phyloP scores from a whole-genome alignment of 1,140 invertebrate species.

The Cataglyphis hispanica region DNA sequence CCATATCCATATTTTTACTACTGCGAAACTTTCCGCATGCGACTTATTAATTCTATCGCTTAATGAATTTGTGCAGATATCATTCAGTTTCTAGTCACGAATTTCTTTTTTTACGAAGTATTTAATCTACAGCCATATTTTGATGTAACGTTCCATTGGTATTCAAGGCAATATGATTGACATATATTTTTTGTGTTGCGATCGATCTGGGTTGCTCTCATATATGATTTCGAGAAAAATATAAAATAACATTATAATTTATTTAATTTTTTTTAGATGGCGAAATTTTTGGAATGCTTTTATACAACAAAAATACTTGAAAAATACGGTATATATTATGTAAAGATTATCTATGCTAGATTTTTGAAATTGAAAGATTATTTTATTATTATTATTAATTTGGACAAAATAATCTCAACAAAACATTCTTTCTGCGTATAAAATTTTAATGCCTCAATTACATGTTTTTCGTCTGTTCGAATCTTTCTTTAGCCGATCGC shows the following conservation, averaged over 20 bases:
- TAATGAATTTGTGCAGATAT: background rate
- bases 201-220: background rate
- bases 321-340: too few relatives aligned
- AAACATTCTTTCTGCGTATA: background rate
- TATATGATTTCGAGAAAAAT: conserved; percentile 17
- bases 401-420: background rate
- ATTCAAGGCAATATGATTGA: background rate
- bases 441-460: background rate
- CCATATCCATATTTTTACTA: conserved; percentile 1
- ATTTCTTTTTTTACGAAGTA: background rate
- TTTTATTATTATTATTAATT: background rate
- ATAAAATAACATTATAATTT: background rate
- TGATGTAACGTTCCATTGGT: background rate
- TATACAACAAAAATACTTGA: too few relatives aligned
- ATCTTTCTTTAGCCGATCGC: background rate
- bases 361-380: background rate
- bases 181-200: background rate
- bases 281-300: too few relatives aligned
- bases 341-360: too few relatives aligned
- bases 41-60: background rate
- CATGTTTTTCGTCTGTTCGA: background rate
- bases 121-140: background rate
- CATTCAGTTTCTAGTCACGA: conserved; percentile 1
- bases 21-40: background rate
- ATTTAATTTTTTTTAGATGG: background rate